These are phyloP conservation scores for Rhizoglyphus robini DNA, from an alignment of 1,140 invertebrate genomes.

Conservation along the genomic window DNA sequence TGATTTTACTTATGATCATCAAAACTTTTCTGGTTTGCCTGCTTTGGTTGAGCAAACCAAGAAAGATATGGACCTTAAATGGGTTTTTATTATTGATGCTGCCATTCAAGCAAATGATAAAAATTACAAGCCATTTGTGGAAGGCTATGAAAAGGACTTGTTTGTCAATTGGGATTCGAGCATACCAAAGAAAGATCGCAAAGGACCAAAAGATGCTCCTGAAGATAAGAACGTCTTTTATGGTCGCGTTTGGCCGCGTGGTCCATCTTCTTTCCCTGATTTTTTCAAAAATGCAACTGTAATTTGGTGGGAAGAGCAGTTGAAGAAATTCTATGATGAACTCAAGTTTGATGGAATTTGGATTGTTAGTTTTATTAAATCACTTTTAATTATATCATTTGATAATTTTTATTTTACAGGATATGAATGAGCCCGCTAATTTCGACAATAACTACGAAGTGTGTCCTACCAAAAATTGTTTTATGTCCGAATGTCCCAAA, in stretches of 20 bases:
- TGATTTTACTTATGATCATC: slow-evolving; percentile 54
- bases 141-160: slow-evolving; percentile 39
- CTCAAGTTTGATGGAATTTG: slow-evolving; percentile 30
- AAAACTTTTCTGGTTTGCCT: not conserved
- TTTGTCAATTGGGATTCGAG: not conserved
- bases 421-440: slow-evolving; percentile 24
- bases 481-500: not conserved
- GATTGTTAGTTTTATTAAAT: slow-evolving; percentile 7
- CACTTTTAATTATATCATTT: not conserved
- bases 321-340: slow-evolving; percentile 31
- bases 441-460: not conserved
- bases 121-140: not conserved
- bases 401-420: slow-evolving; percentile 16
- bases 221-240: not conserved
- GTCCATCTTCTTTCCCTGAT: slow-evolving; percentile 2
- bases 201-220: not conserved
- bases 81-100: not conserved
- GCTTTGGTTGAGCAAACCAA: not conserved
- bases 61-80: not conserved
- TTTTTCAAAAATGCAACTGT: slow-evolving; percentile 13
- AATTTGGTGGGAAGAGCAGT: slow-evolving; percentile 33
- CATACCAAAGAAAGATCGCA: slow-evolving; percentile 28
- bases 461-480: slow-evolving; percentile 1
- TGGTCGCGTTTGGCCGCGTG: slow-evolving; percentile 11
- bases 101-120: slow-evolving; percentile 7